Percentiles rank a stretch among this genome's conserved stretches.
Conservation (phyloP, 1,140 invertebrate species). For the Eueides isabella region DNA sequence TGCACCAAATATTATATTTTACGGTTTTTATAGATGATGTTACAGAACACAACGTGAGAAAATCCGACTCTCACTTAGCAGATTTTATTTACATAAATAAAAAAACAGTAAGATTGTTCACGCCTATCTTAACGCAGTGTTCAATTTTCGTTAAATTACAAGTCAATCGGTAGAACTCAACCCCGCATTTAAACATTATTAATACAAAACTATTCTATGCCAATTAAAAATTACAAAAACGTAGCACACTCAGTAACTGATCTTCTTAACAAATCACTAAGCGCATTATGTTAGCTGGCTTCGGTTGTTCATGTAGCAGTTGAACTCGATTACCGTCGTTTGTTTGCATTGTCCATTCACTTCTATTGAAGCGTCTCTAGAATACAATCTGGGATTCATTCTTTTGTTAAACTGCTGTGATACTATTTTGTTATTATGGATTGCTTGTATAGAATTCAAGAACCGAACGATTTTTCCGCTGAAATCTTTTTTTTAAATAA, state of each 20-base stretch:
- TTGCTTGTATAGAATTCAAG: not conserved
- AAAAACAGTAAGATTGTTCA: no score
- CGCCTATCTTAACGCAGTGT: no score
- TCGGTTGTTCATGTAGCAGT: slow-evolving; percentile 18
- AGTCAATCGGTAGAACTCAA: no score
- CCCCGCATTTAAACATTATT: no score
- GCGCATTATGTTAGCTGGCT: slow-evolving; percentile 24
- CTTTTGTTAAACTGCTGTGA: not conserved
- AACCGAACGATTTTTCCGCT: no score
- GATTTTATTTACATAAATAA: no score
- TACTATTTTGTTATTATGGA: not conserved
- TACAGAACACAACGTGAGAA: no score
- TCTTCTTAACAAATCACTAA: slow-evolving; percentile 20
- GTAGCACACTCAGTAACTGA: not conserved
- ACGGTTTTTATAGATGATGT: no score
- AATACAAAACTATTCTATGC: not conserved
- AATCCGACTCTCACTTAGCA: no score
- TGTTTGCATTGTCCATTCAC: slow-evolving; percentile 14
- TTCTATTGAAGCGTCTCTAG: not conserved
- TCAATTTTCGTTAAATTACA: no score
- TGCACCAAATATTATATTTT: no score
- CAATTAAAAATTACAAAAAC: not conserved
- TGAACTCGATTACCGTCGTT: slow-evolving; percentile 18
- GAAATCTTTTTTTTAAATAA: no score
- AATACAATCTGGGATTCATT: not conserved